Evolutionary conservation across 1,140 invertebrate genomes (phyloP), one percentile per base, ranked within the genome.

Genomic region (Himalopsyche phryganea): DNA sequence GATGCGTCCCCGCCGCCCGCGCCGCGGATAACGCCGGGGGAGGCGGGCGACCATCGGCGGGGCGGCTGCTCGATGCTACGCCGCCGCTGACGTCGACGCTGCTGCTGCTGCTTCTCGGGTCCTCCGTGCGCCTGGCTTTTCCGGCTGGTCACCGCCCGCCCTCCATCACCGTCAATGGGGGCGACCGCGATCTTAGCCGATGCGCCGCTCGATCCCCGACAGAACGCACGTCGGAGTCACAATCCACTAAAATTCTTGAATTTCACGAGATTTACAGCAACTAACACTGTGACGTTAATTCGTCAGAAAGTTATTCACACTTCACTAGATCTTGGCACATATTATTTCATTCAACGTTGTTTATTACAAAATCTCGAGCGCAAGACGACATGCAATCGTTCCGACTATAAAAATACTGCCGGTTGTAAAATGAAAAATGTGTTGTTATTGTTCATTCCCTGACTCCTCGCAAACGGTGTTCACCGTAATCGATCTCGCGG

Each of bases 71-170:
- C 18, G 47, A 33, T 28, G 23, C 23, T 28, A 28, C 13, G 20
- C 32, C 32, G 19, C 11, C 32, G 32, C 10, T 14, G 47, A 49
- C 9, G 20, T n/a, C 32, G 47, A 15, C 32, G 20, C 11, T 32
- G 47, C 23, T 20, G 9, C 19, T 2, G 19, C 46, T 45, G 50
- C 50, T 28, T 28, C 4, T 28, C 23, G 23, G 23, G 23, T 28
- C 23, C 23, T 3, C 23, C 23, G 23, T 18, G 50, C 40, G 40
- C 40, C 50, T 17, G 51, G 13, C 42, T 18, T 32, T 32, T 47
- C 40, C 19, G 45, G 23, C 41, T 47, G 23, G 54, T 57, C 54
- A 50, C 54, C 54, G 54, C 54, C 47, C n/a, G 47, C 20, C 23
- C 47, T 10, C 20, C 54, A 50, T 50, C 54, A 23, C 47, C 54